These are phyloP conservation scores for Platygyra sinensis DNA, from an alignment of 64 coral and sea anemone genomes.

Conservation along the genomic window DNA sequence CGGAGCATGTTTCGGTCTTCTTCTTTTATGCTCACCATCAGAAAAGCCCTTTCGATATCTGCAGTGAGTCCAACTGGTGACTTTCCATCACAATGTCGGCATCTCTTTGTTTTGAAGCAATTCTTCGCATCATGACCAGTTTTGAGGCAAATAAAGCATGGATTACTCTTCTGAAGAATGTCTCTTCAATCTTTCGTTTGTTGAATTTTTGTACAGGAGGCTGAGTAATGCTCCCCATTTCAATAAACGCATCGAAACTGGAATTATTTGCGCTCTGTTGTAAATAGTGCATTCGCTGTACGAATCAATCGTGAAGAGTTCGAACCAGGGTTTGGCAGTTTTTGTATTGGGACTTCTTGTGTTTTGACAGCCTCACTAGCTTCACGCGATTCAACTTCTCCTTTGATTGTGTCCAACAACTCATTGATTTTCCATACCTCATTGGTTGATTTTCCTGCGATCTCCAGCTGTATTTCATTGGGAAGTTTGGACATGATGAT, in stretches of 20 bases:
- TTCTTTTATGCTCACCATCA: conserved; percentile 40
- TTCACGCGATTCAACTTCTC: conserved; percentile 44
- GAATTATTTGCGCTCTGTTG: neutral
- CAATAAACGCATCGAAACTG: conserved; percentile 43
- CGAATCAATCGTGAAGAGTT: neutral
- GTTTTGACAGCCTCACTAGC: conserved; percentile 37
- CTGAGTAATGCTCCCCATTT: conserved; percentile 61
- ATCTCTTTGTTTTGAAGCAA: conserved; percentile 54
- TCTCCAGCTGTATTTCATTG: conserved; percentile 29
- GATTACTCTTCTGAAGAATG: conserved; percentile 30
- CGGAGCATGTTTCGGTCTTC: conserved; percentile 36
- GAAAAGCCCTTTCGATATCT: conserved; percentile 52
- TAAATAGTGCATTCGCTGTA: conserved; percentile 36
- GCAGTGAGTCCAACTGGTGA: conserved; percentile 46
- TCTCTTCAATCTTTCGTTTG: conserved; percentile 12
- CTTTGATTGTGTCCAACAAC: conserved; percentile 33
- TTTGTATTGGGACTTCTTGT: neutral
- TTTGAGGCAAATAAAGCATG: conserved; percentile 48
- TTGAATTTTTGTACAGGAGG: conserved; percentile 51
- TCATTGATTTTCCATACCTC: conserved; percentile 52
- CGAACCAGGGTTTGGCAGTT: too few relatives aligned
- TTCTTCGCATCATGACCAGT: conserved; percentile 43
- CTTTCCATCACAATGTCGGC: conserved; percentile 51
- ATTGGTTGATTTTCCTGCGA: conserved; percentile 7
- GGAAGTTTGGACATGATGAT: conserved; percentile 56